Evolutionary conservation across 2,888 invertebrate genomes (phyloP).

Genomic region (Dryobotodes eremita): DNA sequence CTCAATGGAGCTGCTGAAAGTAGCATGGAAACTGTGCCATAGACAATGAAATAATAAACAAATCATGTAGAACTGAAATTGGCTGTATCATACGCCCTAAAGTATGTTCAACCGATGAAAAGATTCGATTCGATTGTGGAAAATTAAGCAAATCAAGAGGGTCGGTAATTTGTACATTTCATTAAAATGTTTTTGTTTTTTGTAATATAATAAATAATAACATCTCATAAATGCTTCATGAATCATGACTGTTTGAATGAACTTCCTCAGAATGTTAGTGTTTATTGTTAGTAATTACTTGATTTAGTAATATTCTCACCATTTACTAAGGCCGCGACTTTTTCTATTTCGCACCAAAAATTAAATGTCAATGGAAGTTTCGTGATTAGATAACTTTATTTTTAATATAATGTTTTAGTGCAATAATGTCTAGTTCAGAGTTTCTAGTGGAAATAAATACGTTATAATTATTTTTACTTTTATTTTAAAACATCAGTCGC

Average conservation of each 20-base stretch:
- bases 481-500: conserved; percentile 13
- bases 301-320: conserved; percentile 48
- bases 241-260: conserved; percentile 33
- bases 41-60: not conserved
- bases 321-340: conserved; percentile 53
- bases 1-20: not conserved
- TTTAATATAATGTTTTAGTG: conserved; percentile 76
- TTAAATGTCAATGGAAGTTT: conserved; percentile 68
- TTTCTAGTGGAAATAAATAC: conserved; percentile 79
- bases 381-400: conserved; percentile 71
- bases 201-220: conserved; percentile 10
- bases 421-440: conserved; percentile 82
- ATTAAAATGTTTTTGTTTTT: conserved; percentile 5
- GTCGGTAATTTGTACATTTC: conserved; percentile 31
- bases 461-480: conserved; percentile 71
- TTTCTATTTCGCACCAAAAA: conserved; percentile 77
- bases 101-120: not conserved
- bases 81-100: not conserved
- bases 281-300: conserved; percentile 36
- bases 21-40: not conserved
- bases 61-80: not conserved
- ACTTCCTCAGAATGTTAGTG: conserved; percentile 44
- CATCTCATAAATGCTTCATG: conserved; percentile 46
- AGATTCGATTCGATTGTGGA: not conserved
- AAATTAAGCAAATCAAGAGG: not conserved